These are phyloP conservation scores for Axea sp. DNA, from an alignment of 2,888 invertebrate genomes.

Conservation along the genomic window DNA sequence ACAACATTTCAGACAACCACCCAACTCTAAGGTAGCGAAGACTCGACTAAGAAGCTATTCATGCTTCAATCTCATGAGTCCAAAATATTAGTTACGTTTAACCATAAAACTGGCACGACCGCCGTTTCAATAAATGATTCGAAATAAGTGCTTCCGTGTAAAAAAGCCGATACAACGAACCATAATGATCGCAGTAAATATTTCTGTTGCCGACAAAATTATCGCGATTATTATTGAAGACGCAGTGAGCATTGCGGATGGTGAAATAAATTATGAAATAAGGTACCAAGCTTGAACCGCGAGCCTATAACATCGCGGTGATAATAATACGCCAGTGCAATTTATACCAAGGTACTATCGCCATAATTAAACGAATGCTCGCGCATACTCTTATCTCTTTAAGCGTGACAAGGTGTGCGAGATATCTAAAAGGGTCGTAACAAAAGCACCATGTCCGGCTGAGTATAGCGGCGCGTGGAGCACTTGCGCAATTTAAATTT, in stretches of 20 bases:
- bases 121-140: conserved; percentile 44
- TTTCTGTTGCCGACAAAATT: conserved; percentile 39
- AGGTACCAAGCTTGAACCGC: conserved; percentile 38
- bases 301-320: conserved; percentile 47
- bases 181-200: conserved; percentile 47
- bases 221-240: conserved; percentile 58
- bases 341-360: conserved; percentile 58
- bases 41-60: conserved; percentile 14
- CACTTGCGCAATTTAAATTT: conserved; percentile 62
- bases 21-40: conserved; percentile 1
- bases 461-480: conserved; percentile 50
- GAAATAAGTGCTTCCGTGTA: conserved; percentile 13
- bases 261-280: conserved; percentile 56
- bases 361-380: conserved; percentile 61
- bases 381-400: conserved; percentile 56
- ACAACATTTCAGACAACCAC: conserved; percentile 27
- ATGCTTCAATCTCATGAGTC: conserved; percentile 1
- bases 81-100: conserved; percentile 48
- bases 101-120: conserved; percentile 27
- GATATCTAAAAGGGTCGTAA: conserved; percentile 59
- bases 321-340: conserved; percentile 53
- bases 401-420: conserved; percentile 61
- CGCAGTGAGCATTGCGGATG: conserved; percentile 42
- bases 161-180: conserved; percentile 27
- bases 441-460: conserved; percentile 52